phyloP scores from a whole-genome alignment of 2,113 vertebrate genomes.

The Thermophis baileyi region DNA sequence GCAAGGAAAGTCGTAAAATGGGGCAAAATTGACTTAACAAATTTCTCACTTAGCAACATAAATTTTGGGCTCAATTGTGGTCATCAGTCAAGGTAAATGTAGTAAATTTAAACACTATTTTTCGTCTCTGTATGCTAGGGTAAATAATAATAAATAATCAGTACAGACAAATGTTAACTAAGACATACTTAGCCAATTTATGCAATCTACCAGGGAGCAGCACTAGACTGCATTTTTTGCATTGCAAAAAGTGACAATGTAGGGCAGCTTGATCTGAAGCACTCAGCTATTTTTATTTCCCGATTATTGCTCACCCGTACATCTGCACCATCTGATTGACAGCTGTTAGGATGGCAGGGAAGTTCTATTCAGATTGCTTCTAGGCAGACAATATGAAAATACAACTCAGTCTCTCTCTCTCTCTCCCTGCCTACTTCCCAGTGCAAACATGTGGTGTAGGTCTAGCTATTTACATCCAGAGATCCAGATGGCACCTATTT shows the following conservation, averaged over 20 bases:
- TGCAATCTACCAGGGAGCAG: conserved; percentile 10
- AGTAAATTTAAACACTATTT: background rate
- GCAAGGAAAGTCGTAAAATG: too few relatives aligned
- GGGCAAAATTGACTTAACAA: too few relatives aligned
- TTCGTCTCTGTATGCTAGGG: background rate
- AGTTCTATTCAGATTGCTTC: background rate
- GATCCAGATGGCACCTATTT: background rate
- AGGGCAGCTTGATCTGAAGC: background rate
- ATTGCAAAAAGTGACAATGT: background rate
- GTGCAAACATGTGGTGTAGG: background rate
- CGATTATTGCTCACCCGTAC: background rate
- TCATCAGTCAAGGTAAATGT: too few relatives aligned
- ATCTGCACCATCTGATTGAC: background rate
- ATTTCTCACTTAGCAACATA: too few relatives aligned
- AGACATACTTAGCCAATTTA: background rate
- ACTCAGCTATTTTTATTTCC: background rate
- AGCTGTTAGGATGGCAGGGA: background rate
- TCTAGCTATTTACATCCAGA: background rate
- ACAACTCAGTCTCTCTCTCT: background rate
- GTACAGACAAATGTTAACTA: background rate
- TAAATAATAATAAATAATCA: conserved; percentile 10
- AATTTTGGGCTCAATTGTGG: too few relatives aligned
- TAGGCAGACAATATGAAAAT: background rate
- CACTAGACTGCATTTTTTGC: background rate
- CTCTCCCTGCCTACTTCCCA: background rate